Evolutionary conservation across 2,113 vertebrate species (phyloP).

Genomic region (Dermatemys mawii): DNA sequence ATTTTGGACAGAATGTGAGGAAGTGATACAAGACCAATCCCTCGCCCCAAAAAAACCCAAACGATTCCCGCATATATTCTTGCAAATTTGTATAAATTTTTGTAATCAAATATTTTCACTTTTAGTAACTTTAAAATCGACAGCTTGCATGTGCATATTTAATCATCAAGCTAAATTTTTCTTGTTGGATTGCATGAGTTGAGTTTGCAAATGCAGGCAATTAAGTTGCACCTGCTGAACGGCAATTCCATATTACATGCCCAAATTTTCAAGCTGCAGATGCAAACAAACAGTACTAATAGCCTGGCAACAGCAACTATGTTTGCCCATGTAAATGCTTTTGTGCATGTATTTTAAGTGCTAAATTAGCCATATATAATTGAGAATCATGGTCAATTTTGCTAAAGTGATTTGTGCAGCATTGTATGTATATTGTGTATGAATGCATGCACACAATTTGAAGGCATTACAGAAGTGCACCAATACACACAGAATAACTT

Average conservation of each 20-base stretch:
- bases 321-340: not conserved
- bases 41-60: not conserved
- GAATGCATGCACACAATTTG: not conserved
- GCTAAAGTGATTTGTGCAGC: not conserved
- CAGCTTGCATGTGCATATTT: not conserved
- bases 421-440: not conserved
- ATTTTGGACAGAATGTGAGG: constrained; percentile 4
- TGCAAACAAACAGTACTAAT: fast-evolving
- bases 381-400: not conserved
- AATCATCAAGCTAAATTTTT: not conserved
- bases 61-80: not conserved
- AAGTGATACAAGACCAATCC: not conserved
- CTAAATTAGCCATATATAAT: not conserved
- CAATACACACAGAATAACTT: not conserved
- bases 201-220: constrained; percentile 5
- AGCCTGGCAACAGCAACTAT: not conserved
- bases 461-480: constrained; percentile 34
- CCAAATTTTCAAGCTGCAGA: not conserved
- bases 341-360: not conserved
- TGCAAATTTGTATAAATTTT: constrained; percentile 17
- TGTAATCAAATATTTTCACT: constrained; percentile 6
- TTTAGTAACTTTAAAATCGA: not conserved
- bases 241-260: not conserved
- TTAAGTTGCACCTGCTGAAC: constrained; percentile 24
- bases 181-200: constrained; percentile 12